Evolutionary conservation across 2,797 vertebrate genomes (phyloP).

Genomic region (Trichosurus vulpecula): DNA sequence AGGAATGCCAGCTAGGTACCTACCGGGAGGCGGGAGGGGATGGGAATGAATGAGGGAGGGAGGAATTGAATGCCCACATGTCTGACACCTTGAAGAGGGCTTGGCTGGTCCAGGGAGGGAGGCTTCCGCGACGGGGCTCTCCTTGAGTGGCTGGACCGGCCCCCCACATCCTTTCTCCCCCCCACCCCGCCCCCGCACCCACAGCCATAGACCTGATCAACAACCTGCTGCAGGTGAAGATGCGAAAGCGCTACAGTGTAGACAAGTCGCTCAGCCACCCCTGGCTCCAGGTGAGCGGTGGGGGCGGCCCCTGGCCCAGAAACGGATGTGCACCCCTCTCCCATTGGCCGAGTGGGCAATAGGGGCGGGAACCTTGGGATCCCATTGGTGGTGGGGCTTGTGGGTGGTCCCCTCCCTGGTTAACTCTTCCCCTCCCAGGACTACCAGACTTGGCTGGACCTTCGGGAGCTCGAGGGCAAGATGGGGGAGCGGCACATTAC

Average conservation of each 20-base stretch:
- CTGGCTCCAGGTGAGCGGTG: constrained; percentile 90
- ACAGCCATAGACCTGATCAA: constrained; percentile 94
- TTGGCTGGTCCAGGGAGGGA: background rate
- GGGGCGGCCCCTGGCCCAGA: background rate
- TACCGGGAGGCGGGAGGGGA: fast-evolving
- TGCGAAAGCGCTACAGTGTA: constrained; percentile 96
- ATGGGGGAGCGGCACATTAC: constrained; percentile 92
- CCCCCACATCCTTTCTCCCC: background rate
- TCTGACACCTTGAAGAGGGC: background rate
- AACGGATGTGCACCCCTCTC: background rate
- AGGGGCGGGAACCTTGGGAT: no score
- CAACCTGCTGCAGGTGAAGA: constrained; percentile 95
- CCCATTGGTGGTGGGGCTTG: background rate
- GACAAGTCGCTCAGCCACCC: constrained; percentile 94
- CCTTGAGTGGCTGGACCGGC: background rate
- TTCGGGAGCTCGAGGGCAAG: constrained; percentile 91
- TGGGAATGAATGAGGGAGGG: background rate
- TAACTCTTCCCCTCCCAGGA: constrained; percentile 83
- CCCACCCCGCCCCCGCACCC: background rate
- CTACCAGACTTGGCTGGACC: constrained; percentile 92
- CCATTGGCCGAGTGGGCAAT: background rate
- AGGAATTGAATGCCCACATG: background rate
- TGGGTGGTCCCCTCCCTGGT: background rate
- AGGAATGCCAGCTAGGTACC: background rate
- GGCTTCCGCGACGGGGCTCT: background rate